These are phyloP conservation scores for Todiramphus chloris DNA, from an alignment of 2,113 vertebrate species.

Conservation along the genomic window DNA sequence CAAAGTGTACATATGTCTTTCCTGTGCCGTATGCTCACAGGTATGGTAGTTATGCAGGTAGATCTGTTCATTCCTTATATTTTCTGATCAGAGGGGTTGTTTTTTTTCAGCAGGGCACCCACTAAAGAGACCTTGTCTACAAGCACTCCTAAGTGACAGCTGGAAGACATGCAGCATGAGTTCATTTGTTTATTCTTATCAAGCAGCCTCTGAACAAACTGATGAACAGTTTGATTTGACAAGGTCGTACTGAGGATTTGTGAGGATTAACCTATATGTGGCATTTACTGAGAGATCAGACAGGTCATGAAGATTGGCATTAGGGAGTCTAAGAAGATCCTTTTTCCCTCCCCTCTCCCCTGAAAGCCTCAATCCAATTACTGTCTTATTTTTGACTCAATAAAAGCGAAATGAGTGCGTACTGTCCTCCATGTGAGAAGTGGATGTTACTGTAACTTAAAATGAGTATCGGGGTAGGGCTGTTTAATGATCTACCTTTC, in stretches of 20 bases:
- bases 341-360: slow-evolving; percentile 57
- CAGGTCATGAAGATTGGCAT: slow-evolving; percentile 79
- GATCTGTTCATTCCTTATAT: background rate
- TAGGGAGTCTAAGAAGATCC: slow-evolving; percentile 76
- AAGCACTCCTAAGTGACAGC: background rate
- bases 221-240: slow-evolving; percentile 61
- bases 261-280: slow-evolving; percentile 82
- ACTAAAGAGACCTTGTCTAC: background rate
- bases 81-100: background rate
- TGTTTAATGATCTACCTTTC: background rate
- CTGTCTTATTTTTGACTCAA: slow-evolving; percentile 79
- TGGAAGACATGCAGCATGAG: background rate
- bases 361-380: slow-evolving; percentile 85
- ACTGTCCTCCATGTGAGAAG: background rate
- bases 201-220: background rate
- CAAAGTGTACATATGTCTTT: accelerated
- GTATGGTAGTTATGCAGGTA: background rate
- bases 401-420: slow-evolving; percentile 29
- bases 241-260: slow-evolving; percentile 73
- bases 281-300: slow-evolving; percentile 73
- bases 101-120: background rate
- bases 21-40: background rate
- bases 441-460: background rate
- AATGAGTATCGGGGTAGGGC: background rate
- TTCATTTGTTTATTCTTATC: slow-evolving; percentile 53